These are phyloP conservation scores for Sanderia malayensis DNA, from an alignment of 30 jellyfish, hydroid and myxozoan genomes.

Conservation along the genomic window DNA sequence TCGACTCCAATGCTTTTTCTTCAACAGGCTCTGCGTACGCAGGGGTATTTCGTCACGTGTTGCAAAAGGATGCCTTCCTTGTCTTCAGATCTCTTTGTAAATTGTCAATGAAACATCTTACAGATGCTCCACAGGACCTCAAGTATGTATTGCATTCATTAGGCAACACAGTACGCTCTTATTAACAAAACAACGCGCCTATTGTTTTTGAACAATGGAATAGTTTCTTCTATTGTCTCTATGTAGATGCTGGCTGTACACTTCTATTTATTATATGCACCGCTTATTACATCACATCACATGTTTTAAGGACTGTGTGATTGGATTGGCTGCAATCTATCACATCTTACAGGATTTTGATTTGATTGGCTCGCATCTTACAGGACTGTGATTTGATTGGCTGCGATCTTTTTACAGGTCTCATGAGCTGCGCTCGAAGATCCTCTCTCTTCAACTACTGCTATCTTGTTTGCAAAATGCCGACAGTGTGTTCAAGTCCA, in stretches of 20 bases:
- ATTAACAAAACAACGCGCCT: no score
- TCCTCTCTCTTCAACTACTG: constrained; percentile 76
- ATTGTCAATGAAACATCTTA: constrained; percentile 82
- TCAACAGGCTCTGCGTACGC: constrained; percentile 23
- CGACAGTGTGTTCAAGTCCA: constrained; percentile 87
- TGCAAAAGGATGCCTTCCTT: constrained; percentile 87
- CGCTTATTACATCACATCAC: no score
- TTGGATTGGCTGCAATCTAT: no score
- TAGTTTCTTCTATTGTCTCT: no score
- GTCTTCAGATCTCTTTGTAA: constrained; percentile 93
- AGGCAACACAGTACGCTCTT: no score
- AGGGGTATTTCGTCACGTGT: constrained; percentile 67
- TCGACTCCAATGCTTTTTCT: not conserved
- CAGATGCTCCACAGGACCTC: constrained; percentile 89
- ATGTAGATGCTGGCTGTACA: no score
- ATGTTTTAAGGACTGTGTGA: no score
- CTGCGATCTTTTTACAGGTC: constrained; percentile 73
- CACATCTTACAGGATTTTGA: no score
- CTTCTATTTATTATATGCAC: no score
- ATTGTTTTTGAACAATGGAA: no score
- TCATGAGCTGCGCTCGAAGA: constrained; percentile 91
- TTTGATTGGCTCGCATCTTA: no score
- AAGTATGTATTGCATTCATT: constrained; percentile 41
- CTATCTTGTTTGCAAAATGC: constrained; percentile 95
- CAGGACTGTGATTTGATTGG: no score